Conservation (phyloP, 2,888 invertebrate genomes). For the Mantis religiosa region DNA sequence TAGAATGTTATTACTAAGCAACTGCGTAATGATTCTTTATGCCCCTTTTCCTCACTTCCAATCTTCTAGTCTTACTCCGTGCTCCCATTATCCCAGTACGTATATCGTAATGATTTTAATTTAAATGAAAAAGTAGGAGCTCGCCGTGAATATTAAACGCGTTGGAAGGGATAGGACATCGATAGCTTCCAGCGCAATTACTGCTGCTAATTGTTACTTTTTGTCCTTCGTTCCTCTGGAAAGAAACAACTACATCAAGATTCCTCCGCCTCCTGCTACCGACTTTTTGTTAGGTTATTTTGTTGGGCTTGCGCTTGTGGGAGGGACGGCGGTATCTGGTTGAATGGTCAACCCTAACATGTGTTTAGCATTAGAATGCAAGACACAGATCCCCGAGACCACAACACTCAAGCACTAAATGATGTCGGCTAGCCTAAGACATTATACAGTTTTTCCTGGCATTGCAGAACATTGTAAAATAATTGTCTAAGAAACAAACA, state of each 20-base stretch:
- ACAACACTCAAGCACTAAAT: background rate
- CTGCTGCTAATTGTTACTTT: background rate
- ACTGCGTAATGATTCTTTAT: background rate
- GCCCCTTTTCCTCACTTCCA: background rate
- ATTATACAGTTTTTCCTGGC: background rate
- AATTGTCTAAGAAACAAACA: background rate
- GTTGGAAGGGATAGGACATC: background rate
- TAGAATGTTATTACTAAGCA: background rate
- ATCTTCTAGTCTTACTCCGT: background rate
- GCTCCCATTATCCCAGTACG: background rate
- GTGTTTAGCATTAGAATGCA: background rate
- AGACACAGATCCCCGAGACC: background rate
- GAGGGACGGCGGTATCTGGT: background rate
- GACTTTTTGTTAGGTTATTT: background rate
- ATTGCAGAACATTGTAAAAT: background rate
- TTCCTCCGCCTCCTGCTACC: background rate
- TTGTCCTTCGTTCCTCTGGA: background rate
- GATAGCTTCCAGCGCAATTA: background rate
- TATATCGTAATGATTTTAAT: background rate
- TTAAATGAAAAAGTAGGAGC: background rate
- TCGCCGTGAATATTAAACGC: background rate
- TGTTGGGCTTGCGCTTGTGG: background rate
- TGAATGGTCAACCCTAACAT: background rate
- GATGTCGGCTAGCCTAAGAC: background rate
- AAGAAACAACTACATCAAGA: background rate